Conservation (phyloP, 2,113 vertebrate species). For the Gnathonemus longibarbis region DNA sequence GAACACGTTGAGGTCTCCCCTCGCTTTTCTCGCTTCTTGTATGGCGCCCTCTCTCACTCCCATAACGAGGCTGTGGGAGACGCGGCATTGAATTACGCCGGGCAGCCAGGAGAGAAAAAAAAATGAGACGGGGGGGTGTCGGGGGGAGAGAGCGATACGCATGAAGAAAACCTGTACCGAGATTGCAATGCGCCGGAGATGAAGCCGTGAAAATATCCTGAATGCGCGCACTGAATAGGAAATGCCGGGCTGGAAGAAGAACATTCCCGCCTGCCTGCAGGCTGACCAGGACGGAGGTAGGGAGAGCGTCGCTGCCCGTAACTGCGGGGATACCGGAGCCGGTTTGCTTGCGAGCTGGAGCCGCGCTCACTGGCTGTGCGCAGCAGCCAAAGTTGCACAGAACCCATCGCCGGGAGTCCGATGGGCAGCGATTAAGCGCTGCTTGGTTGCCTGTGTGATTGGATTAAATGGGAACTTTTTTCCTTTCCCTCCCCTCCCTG, state of each 20-base stretch:
- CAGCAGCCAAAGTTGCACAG: not conserved
- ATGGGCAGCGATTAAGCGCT: not conserved
- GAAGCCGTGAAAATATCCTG: constrained; percentile 28
- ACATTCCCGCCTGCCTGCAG: constrained; percentile 90
- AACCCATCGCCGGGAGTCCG: not conserved
- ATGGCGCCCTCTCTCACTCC: constrained; percentile 22
- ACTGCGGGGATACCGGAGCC: not conserved
- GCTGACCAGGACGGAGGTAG: constrained; percentile 83
- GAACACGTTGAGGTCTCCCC: not conserved
- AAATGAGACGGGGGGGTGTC: constrained; percentile 14
- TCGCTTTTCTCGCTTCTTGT: not conserved
- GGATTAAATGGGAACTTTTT: constrained; percentile 12
- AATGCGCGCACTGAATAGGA: constrained; percentile 36
- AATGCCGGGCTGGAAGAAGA: constrained; percentile 97
- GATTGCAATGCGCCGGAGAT: constrained; percentile 39
- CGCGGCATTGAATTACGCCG: constrained; percentile 38
- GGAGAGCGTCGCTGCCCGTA: constrained; percentile 24
- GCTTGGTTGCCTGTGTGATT: not conserved
- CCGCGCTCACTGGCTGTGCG: not conserved
- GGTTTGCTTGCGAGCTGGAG: not conserved
- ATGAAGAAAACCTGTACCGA: constrained; percentile 24
- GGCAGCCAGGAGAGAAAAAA: constrained; percentile 29
- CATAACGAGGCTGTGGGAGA: constrained; percentile 46
- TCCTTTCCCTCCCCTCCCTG: not conserved
- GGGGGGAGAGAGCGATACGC: constrained; percentile 14